Evolutionary conservation across 2,888 invertebrate genomes (phyloP), one percentile per base, ranked within the genome.

Genomic region (Cerceris rybyensis): DNA sequence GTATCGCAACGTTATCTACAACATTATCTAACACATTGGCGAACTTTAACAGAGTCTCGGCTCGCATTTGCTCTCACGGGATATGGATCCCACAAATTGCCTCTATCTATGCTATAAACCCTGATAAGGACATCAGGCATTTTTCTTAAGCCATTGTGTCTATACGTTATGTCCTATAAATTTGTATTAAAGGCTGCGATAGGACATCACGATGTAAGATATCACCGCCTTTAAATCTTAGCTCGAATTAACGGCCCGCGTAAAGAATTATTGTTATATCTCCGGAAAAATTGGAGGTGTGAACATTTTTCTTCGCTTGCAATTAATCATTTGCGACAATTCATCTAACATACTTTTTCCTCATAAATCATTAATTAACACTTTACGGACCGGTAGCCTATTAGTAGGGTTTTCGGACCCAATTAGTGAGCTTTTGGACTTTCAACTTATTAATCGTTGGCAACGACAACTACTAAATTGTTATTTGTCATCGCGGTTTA

Each of bases 111-210:
- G 58, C 73, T 16, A 71, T 80, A 83, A 83, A 83, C 54, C 60
- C 28, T 42, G 76, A 81, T 81, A 83, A 81, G 66, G 55, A 70
- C 68, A 77, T 74, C 64, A 59, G 63, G 65, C 76, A 75, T 78
- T 85, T 83, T 85, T 78, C 66, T 67, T 28, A 57, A 58, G 68
- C 75, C 78, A 74, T 73, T 77, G 71, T 78, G 68, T 57, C 73
- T 75, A 61, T 70, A 57, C 54, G 41, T 55, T 69, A 43, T 59
- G 43, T 43, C 71, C 70, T 69, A 81, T 74, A 81, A 84, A 84
- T 84, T 75, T 58, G 66, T 73, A 82, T 82, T 70, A 61, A 65
- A 64, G 54, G 57, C 64, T 66, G 41, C 57, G 60, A 72, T 60
- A 41, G 68, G 39, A 60, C 65, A 64, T 28, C 54, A 52, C 8